Evolutionary conservation across 1,140 invertebrate genomes (phyloP), one percentile per base, ranked within the genome.

Genomic region (Conus betulinus): DNA sequence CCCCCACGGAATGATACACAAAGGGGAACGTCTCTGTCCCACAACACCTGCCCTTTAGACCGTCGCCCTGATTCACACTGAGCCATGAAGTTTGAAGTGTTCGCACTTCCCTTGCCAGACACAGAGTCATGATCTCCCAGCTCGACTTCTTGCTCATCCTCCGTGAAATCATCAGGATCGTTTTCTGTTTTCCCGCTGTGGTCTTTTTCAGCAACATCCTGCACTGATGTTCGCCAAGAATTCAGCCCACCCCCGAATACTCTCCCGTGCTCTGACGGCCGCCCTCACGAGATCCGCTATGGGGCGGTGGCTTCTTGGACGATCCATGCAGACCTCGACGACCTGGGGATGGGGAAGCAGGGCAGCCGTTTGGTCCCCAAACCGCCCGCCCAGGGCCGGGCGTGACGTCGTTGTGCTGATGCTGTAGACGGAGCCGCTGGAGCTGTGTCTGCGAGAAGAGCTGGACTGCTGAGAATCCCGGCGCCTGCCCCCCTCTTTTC

Each of bases 1-100:
- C 82, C 57, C 82, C 82, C 23, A 84, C 82, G 5, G 82, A 84
- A n/a, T 84, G 82, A 25, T 84, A 84, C 23, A 84, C 82, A 25
- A 63, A 84, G 57, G 82, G 82, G 82, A 84, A 84, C 6, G 82
- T 84, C 57, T 84, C n/a, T 13, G 82, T 84, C 55, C 55, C 55
- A 84, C 55, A 63, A 27, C 20, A 84, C 82, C 27, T 63, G 53
- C 23, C 82, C 20, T 13, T 53, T 78, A 23, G 17, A 1, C 25
- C 7, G 25, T 39, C 25, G 76, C 8, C 27, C 76, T 17, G 25
- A 25, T 11, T 8, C 76, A 7, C 25, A 39, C 39, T 39, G 39
- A 39, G 39, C 39, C 39, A 39, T 39, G 39, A 39, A 39, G 39
- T 39, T 39, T 39, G 39, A 39, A 3, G 39, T 3, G 39, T 39